A percentile compares a stretch with the other conserved stretches of the same genome.
Evolutionary conservation across 2,888 invertebrate species (phyloP).

Genomic region (Callosobruchus maculatus): DNA sequence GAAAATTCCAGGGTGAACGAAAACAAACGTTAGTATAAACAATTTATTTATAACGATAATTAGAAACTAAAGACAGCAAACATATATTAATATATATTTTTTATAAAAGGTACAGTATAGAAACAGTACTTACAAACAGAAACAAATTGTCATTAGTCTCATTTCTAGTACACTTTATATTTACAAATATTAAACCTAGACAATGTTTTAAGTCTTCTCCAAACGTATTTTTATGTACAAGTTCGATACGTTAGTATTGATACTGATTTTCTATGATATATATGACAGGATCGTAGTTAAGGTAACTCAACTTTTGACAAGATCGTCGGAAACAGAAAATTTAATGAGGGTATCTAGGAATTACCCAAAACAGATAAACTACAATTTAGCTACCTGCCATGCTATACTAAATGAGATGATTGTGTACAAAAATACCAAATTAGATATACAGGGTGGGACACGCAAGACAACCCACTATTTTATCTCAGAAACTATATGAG

Average conservation of each 20-base stretch:
- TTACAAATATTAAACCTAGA: not conserved
- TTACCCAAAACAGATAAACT: no score
- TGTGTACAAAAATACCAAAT: no score
- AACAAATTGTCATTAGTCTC: slow-evolving; percentile 3
- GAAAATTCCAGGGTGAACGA: not conserved
- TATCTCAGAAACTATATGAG: no score
- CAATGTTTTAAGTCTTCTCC: not conserved
- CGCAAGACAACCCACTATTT: no score
- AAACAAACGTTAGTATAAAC: not conserved
- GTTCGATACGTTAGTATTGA: not conserved
- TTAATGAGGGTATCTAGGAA: not conserved
- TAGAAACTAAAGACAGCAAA: slow-evolving; percentile 15
- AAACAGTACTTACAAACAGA: slow-evolving; percentile 16
- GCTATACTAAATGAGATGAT: no score
- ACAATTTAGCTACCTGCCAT: no score
- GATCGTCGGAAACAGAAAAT: not conserved
- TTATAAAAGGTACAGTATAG: slow-evolving; percentile 24
- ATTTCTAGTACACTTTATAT: slow-evolving; percentile 1
- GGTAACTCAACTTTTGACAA: not conserved
- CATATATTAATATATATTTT: slow-evolving; percentile 22
- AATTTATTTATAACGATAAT: not conserved
- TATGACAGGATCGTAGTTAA: not conserved
- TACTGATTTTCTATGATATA: not conserved
- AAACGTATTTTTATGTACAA: not conserved
- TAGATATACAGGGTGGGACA: no score